Base-by-base conservation (phyloP, 2,113 vertebrate genomes). In the Gadus chalcogrammus region DNA sequence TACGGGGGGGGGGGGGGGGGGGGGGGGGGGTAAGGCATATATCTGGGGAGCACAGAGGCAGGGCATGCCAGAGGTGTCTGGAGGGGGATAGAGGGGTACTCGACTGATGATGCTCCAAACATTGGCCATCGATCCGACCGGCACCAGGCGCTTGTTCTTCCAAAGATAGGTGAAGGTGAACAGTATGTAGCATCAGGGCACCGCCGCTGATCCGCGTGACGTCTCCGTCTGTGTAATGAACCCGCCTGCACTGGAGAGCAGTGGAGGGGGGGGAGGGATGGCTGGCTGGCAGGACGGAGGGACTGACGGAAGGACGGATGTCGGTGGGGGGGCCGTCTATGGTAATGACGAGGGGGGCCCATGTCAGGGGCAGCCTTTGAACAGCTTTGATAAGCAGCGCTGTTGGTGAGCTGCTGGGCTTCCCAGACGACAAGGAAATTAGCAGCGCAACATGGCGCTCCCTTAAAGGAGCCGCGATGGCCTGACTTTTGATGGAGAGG, bases 151-250 rank as follows among this genome's bases (percentile, higher is more conserved):
- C 80, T 71, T 71, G 84, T 84, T 89, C 83, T 67, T 3, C 74
- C 79, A 83, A 81, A 87, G 87, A 84, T 87, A 85, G 85, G 82
- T 65, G 79, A 87, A 80, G 31, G 75, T 82, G 75, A 80, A 70
- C 79, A 70, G 80, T 81, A 84, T 84, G 82, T 79, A 88, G 77
- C 81, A 80, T 89, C 85, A 87, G 71, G 53, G 70, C 60, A 72
- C 71, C 82, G 56, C 65, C 15, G 80, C 82, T 89, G 85, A 88
- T 89, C 88, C 80, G 83, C 81, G 83, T 85, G 86, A 88, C 87
- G 79, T 89, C 78, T 87, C 83, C 87, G 85, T 88, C 85, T 69
- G 73, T 79, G 87, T 90, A 87, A 91, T 89, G 87, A 90, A 89
- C 85, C 83, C 73, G 71, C 76, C 75, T 82, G 83, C 74, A 82